Conservation (phyloP, 2,113 vertebrate genomes). For the Perca fluviatilis region DNA sequence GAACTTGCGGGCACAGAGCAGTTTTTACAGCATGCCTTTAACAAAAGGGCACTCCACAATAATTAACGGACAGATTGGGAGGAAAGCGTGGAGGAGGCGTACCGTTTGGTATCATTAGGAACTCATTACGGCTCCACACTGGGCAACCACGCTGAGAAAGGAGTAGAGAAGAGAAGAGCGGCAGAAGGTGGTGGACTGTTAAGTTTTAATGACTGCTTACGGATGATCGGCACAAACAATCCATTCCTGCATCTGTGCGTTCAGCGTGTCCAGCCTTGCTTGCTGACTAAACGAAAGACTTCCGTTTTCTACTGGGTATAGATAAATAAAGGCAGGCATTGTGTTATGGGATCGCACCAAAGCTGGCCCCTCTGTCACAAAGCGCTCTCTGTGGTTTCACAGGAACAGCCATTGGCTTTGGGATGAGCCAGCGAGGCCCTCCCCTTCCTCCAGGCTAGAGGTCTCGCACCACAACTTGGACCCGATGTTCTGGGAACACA, state of each 20-base stretch:
- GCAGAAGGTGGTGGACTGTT: slow-evolving; percentile 68
- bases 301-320: slow-evolving; percentile 43
- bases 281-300: slow-evolving; percentile 68
- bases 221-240: slow-evolving; percentile 62
- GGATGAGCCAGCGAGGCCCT: slow-evolving; percentile 42
- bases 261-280: slow-evolving; percentile 28
- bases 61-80: slow-evolving; percentile 41
- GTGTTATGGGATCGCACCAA: slow-evolving; percentile 59
- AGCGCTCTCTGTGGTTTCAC: slow-evolving; percentile 77
- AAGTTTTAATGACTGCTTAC: slow-evolving; percentile 72
- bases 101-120: slow-evolving; percentile 62
- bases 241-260: slow-evolving; percentile 48
- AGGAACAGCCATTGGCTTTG: slow-evolving; percentile 59
- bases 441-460: slow-evolving; percentile 26
- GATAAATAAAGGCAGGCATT: slow-evolving; percentile 74
- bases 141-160: slow-evolving; percentile 12
- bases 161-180: slow-evolving; percentile 1
- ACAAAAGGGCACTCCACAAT: slow-evolving; percentile 29
- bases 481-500: slow-evolving; percentile 66
- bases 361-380: slow-evolving; percentile 75
- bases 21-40: slow-evolving; percentile 36
- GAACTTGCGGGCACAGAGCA: background rate
- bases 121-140: slow-evolving; percentile 55
- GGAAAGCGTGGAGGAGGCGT: slow-evolving; percentile 33
- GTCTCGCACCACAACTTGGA: slow-evolving; percentile 56